These are phyloP conservation scores for Limonius californicus DNA, from an alignment of 1,140 invertebrate genomes.

Conservation along the genomic window DNA sequence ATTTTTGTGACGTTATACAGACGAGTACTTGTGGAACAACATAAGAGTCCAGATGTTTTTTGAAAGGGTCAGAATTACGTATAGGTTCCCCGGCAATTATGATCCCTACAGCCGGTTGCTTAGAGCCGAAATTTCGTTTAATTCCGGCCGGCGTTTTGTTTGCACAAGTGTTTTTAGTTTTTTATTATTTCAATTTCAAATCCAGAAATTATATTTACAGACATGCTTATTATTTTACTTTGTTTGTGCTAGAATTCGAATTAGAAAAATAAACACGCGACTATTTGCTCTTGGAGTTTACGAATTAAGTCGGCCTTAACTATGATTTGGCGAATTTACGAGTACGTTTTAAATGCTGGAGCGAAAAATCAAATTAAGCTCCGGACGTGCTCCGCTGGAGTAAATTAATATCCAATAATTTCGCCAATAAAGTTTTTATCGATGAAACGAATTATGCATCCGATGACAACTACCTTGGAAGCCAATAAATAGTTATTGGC, in stretches of 20 bases:
- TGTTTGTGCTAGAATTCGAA: not conserved
- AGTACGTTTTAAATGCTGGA: no score
- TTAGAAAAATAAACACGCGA: no score
- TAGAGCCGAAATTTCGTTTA: not conserved
- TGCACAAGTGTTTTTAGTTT: constrained; percentile 22
- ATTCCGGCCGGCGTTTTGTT: constrained; percentile 12
- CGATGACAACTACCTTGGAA: no score
- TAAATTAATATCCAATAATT: no score
- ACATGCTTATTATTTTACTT: constrained; percentile 16
- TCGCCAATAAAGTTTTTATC: no score
- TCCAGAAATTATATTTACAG: constrained; percentile 24
- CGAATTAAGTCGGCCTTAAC: no score
- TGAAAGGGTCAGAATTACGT: constrained; percentile 27
- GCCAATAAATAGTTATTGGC: no score
- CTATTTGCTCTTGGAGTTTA: no score
- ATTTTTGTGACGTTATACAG: constrained; percentile 16
- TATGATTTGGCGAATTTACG: no score
- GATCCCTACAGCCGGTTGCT: not conserved
- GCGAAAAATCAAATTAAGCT: no score
- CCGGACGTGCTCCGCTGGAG: no score
- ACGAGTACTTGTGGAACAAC: constrained; percentile 7
- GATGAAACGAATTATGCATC: no score
- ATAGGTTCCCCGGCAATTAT: not conserved
- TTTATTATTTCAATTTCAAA: constrained; percentile 22
- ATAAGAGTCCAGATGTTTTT: constrained; percentile 28